Percentiles rank a stretch among this genome's conserved stretches.
Conservation (phyloP, 2,797 vertebrate species). For the Liparis tanakae region DNA sequence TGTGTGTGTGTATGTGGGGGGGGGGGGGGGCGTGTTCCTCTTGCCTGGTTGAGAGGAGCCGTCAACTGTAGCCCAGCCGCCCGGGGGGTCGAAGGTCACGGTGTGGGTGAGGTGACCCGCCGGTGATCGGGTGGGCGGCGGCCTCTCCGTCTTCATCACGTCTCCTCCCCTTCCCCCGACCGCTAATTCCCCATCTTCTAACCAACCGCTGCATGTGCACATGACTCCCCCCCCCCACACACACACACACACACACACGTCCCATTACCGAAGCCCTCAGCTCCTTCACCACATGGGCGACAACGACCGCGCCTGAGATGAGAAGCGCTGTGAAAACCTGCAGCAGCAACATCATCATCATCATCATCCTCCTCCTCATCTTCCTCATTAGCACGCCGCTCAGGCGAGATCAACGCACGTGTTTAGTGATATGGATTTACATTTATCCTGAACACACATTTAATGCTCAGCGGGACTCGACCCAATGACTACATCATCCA, state of each 20-base stretch:
- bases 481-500: conserved; percentile 42
- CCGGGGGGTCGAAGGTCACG: neutral
- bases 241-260: too few relatives aligned
- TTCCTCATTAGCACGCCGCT: conserved; percentile 57
- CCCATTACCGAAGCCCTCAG: too few relatives aligned
- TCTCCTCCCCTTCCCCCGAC: too few relatives aligned
- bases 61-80: conserved; percentile 12
- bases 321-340: conserved; percentile 16
- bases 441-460: conserved; percentile 44
- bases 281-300: conserved; percentile 58
- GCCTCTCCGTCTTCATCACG: too few relatives aligned
- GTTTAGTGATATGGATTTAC: conserved; percentile 36
- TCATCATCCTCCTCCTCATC: too few relatives aligned
- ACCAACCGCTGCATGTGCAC: too few relatives aligned
- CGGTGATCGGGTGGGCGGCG: conserved; percentile 1
- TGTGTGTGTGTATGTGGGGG: too few relatives aligned
- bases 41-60: conserved; percentile 3
- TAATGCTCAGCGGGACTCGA: conserved; percentile 24
- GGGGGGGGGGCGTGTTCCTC: conserved; percentile 23
- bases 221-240: too few relatives aligned
- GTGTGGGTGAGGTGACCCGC: conserved; percentile 6
- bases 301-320: conserved; percentile 47
- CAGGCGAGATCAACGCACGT: conserved; percentile 30
- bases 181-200: too few relatives aligned
- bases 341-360: conserved; percentile 35